Evolutionary conservation across 1,140 invertebrate genomes (phyloP), one percentile per base, ranked within the genome.

Genomic region (Araneus ventricosus): DNA sequence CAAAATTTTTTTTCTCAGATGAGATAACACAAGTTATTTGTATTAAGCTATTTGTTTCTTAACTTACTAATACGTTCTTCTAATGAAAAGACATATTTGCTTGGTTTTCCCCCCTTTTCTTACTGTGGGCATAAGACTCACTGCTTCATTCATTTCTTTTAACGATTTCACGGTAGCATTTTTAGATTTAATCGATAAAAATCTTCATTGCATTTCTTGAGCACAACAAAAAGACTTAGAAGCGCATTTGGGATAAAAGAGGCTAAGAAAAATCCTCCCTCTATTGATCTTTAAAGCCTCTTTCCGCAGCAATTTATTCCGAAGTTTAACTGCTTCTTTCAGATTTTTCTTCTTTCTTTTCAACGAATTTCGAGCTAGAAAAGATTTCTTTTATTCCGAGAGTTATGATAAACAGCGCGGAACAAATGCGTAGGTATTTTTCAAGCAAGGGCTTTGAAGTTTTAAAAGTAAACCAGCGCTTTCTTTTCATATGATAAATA

Each of bases 401-500:
- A 37, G 27, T 75, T 75, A 20, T 37, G 14, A 37, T 75, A 75
- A 75, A 75, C 34, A 75, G 70, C 30, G 30, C 30, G 70, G 30
- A 75, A 34, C 70, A 34, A 75, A 75, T 20, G 70, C 14, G 20
- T 34, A 34, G 14, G 70, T 37, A 75, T 75, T 37, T 37, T 75
- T 75, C 14, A 14, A 37, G 17, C 30, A 34, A 75, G 59, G n/a
- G 10, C 30, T 37, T 75, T 75, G 30, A 37, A 34, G 10, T 17
- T 20, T 75, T 75, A 34, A 20, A 75, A 22, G 20, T 6, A 34
- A 75, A 75, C 30, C 70, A 14, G 10, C 34, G 17, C 30, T 22
- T 75, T 75, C 30, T 75, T 34, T 75, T 75, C 70, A 20, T 75
- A 34, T 75, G 70, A 75, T 75, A 75, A 75, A 75, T 75, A 75